Evolutionary conservation across 2,888 invertebrate genomes (phyloP).

Genomic region (Spodoptera picta): DNA sequence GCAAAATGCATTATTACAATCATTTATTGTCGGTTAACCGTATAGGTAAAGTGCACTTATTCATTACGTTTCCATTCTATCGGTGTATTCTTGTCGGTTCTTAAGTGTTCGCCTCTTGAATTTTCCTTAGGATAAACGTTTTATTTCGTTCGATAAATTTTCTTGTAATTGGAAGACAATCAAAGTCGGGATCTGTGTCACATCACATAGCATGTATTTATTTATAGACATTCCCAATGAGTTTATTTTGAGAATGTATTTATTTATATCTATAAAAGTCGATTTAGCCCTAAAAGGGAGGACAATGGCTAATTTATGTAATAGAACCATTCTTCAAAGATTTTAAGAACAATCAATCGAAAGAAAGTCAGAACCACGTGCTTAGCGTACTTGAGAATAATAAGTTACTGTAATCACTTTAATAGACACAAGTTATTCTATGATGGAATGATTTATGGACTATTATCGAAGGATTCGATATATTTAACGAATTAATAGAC

Average conservation of each 20-base stretch:
- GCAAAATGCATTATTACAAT: slow-evolving; percentile 36
- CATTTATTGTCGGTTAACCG: slow-evolving; percentile 34
- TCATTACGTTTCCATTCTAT: slow-evolving; percentile 61
- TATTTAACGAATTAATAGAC: too few species aligned
- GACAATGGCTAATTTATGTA: too few species aligned
- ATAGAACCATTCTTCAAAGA: too few species aligned
- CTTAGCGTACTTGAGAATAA: too few species aligned
- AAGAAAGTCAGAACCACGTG: too few species aligned
- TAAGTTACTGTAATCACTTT: too few species aligned
- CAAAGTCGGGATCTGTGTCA: slow-evolving; percentile 3
- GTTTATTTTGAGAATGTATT: slow-evolving; percentile 1
- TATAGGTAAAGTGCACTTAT: slow-evolving; percentile 48
- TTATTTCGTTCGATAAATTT: slow-evolving; percentile 29
- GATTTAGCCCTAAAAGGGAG: too few species aligned
- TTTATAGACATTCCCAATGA: slow-evolving; percentile 10
- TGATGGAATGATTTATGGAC: neutral
- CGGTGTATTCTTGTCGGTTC: slow-evolving; percentile 53
- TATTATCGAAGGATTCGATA: neutral
- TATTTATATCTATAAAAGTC: too few species aligned
- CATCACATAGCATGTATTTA: slow-evolving; percentile 12
- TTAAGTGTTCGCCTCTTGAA: slow-evolving; percentile 49
- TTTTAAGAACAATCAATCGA: too few species aligned
- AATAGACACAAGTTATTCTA: too few species aligned
- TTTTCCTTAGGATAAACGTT: slow-evolving; percentile 42
- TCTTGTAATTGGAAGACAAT: slow-evolving; percentile 34